Conservation (phyloP, 2,113 vertebrate genomes). For the Dicrurus megarhynchus region DNA sequence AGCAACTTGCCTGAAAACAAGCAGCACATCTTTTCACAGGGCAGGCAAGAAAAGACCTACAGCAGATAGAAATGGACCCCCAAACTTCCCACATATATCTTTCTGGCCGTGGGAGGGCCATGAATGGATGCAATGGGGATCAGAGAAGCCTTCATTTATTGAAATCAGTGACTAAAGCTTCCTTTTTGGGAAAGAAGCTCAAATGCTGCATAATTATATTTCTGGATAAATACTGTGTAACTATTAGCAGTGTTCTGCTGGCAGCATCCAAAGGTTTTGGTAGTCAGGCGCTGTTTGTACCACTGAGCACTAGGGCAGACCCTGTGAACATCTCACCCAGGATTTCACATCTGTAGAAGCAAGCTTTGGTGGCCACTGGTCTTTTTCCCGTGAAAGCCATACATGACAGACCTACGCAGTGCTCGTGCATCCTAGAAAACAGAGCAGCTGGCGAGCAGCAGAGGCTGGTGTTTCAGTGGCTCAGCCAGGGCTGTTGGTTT, state of each 20-base stretch:
- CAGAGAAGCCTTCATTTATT: not conserved
- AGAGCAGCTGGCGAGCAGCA: not conserved
- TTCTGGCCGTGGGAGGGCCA: not conserved
- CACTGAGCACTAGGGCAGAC: not conserved
- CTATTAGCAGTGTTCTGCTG: not conserved
- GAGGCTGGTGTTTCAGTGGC: fast-evolving
- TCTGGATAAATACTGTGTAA: not conserved
- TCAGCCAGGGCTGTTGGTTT: not conserved
- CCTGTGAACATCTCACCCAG: not conserved
- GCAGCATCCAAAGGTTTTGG: not conserved
- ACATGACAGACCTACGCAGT: not conserved
- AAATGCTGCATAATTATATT: not conserved
- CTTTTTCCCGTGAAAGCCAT: not conserved
- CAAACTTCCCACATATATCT: not conserved
- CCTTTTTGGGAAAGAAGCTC: not conserved
- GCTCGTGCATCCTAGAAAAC: not conserved
- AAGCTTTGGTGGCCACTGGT: not conserved
- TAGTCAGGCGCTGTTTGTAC: not conserved
- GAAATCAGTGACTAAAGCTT: not conserved
- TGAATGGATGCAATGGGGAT: not conserved
- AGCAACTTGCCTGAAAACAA: not conserved
- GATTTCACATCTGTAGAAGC: not conserved
- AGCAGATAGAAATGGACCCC: not conserved
- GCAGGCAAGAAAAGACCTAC: not conserved
- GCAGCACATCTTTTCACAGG: not conserved